phyloP scores from a whole-genome alignment of 2,797 vertebrate species.

The Neostethus bicornis region DNA sequence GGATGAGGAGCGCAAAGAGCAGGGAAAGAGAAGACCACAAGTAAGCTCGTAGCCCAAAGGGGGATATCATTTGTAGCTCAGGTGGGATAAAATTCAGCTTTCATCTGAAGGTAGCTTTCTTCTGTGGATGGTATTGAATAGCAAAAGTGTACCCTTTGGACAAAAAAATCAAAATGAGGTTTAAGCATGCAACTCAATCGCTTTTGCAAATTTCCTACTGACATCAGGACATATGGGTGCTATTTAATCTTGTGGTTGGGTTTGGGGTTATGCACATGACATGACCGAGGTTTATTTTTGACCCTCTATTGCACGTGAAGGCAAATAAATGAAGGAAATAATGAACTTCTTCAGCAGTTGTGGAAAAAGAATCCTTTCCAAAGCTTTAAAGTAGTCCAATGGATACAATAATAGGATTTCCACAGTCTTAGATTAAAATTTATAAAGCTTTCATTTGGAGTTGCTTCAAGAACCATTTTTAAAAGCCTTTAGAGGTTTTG shows the following conservation, averaged over 20 bases:
- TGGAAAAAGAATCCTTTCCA: slow-evolving; percentile 59
- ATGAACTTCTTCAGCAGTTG: slow-evolving; percentile 60
- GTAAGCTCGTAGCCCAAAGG: slow-evolving; percentile 63
- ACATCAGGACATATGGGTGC: slow-evolving; percentile 70
- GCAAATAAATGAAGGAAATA: slow-evolving; percentile 64
- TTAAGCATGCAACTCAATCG: slow-evolving; percentile 63
- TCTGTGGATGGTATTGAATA: slow-evolving; percentile 49
- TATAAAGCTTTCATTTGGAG: slow-evolving; percentile 20
- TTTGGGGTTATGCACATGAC: slow-evolving; percentile 72
- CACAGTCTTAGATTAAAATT: slow-evolving; percentile 39
- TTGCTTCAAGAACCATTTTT: not conserved
- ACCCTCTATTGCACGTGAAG: slow-evolving; percentile 55
- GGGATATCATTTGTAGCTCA: slow-evolving; percentile 64
- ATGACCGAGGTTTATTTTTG: slow-evolving; percentile 73
- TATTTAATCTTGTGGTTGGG: slow-evolving; percentile 73
- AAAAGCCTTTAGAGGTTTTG: not conserved
- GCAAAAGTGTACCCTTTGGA: slow-evolving; percentile 53
- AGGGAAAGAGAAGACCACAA: slow-evolving; percentile 61
- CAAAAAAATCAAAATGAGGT: slow-evolving; percentile 62
- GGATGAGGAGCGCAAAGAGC: slow-evolving; percentile 53
- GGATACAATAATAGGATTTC: slow-evolving; percentile 48
- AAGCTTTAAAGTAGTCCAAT: slow-evolving; percentile 34
- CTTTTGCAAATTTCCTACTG: slow-evolving; percentile 68
- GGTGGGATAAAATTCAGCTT: slow-evolving; percentile 65
- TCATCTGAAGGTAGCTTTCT: slow-evolving; percentile 58